phyloP scores from a whole-genome alignment of 2,797 vertebrate genomes.

The Podargus strigoides region DNA sequence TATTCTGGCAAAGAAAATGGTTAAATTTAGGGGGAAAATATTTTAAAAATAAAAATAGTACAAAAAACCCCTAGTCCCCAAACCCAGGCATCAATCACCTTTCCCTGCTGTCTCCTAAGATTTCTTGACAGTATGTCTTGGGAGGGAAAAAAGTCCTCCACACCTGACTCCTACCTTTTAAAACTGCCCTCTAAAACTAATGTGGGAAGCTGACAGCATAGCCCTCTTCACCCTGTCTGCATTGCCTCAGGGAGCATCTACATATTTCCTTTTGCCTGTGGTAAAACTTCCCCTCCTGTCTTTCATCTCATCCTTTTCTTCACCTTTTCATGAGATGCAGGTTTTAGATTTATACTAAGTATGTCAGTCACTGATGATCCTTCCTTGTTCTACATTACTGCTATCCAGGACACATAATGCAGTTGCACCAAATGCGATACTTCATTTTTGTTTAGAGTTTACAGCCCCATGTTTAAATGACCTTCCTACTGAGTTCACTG shows the following conservation, averaged over 20 bases:
- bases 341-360: neutral
- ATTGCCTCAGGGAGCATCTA: neutral
- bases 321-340: neutral
- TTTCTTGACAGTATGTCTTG: neutral
- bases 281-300: neutral
- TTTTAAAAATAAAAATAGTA: neutral
- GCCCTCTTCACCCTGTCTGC: neutral
- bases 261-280: neutral
- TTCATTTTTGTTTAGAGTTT: neutral
- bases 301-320: neutral
- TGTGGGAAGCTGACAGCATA: neutral
- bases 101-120: neutral
- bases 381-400: neutral
- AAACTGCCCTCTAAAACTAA: neutral
- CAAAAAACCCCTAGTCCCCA: neutral
- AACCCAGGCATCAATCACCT: neutral
- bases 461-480: neutral
- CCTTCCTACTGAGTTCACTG: neutral
- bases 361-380: neutral
- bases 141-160: neutral
- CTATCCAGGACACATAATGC: neutral
- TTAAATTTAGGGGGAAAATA: neutral
- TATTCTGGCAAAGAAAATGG: neutral
- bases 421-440: fast-evolving
- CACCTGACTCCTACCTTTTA: neutral